Percentiles rank a stretch among this genome's conserved stretches.
Conservation (phyloP, 2,113 vertebrate genomes). For the Tenrec ecaudatus region DNA sequence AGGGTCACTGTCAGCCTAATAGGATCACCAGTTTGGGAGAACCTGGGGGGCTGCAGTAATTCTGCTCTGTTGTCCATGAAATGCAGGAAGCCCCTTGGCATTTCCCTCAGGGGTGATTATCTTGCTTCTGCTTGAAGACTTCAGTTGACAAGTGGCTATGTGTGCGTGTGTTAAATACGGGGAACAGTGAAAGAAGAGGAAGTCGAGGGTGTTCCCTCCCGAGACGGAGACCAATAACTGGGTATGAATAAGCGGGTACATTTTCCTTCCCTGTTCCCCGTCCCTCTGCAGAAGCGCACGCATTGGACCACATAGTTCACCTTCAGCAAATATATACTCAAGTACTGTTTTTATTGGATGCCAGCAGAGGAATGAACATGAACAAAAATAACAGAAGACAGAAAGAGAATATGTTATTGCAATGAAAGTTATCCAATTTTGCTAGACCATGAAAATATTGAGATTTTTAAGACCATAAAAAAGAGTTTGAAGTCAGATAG, state of each 20-base stretch:
- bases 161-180: neutral
- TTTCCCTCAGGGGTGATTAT: constrained; percentile 11
- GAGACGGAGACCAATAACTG: neutral
- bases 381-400: constrained; percentile 5
- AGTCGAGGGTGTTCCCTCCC: neutral
- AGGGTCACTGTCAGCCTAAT: neutral
- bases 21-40: neutral
- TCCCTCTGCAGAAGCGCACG: neutral
- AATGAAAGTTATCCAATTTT: neutral
- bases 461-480: neutral
- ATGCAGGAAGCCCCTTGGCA: neutral
- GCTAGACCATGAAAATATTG: neutral
- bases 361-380: neutral
- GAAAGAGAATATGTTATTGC: neutral
- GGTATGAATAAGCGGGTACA: neutral
- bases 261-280: neutral
- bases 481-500: neutral
- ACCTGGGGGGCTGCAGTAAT: neutral
- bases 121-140: neutral
- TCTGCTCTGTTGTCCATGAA: neutral
- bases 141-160: constrained; percentile 6
- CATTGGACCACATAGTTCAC: neutral
- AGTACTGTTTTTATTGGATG: constrained; percentile 7
- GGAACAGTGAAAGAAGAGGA: neutral
- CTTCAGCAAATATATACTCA: neutral